Evolutionary conservation across 2,797 vertebrate genomes (phyloP).

Genomic region (Melanogrammus aeglefinus): DNA sequence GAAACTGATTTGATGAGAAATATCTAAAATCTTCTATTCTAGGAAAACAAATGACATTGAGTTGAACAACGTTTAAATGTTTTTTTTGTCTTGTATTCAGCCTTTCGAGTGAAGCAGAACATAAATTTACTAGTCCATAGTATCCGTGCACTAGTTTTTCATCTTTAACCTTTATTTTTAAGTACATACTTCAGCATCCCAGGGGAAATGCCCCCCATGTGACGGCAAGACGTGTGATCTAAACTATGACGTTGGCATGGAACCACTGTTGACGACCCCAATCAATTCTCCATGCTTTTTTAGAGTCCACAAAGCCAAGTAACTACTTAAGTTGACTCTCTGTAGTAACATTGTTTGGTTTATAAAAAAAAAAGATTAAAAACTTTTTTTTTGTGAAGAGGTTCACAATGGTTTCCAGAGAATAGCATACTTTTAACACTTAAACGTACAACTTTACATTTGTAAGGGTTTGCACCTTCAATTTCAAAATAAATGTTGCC

Average conservation of each 20-base stretch:
- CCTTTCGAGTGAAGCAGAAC: neutral
- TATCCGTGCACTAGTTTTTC: neutral
- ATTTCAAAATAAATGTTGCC: neutral
- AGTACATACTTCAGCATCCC: neutral
- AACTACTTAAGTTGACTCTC: constrained; percentile 34
- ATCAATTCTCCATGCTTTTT: constrained; percentile 34
- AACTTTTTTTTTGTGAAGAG: neutral
- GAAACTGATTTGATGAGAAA: neutral
- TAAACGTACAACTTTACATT: neutral
- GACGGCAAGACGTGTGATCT: constrained; percentile 54
- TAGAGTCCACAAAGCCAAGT: constrained; percentile 44
- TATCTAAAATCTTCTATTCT: neutral
- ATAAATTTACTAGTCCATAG: neutral
- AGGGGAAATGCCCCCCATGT: neutral
- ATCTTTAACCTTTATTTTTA: neutral
- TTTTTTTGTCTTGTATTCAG: neutral
- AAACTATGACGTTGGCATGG: constrained; percentile 41
- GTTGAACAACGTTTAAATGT: neutral
- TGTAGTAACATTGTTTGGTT: neutral
- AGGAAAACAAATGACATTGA: neutral
- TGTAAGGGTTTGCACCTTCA: neutral
- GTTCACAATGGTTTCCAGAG: neutral
- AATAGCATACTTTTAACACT: neutral
- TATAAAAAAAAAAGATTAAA: neutral
- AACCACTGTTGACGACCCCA: constrained; percentile 52